These are phyloP conservation scores for Monochamus saltuarius DNA, from an alignment of 1,140 invertebrate genomes.

Conservation along the genomic window DNA sequence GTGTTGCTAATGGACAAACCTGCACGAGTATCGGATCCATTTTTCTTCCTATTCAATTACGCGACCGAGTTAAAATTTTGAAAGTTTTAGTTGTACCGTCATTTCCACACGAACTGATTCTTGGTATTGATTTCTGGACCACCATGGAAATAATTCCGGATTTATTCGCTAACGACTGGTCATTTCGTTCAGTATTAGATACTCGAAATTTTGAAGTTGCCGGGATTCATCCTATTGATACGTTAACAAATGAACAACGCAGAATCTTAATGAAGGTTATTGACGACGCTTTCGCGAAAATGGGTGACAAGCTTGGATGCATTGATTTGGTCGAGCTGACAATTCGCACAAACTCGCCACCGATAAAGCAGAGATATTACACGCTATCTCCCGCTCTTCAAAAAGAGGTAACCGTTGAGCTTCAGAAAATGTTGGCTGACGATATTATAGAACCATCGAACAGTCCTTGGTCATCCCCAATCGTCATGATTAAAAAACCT, in stretches of 20 bases:
- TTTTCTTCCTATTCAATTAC: neutral
- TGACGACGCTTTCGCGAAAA: neutral
- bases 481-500: constrained; percentile 55
- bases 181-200: neutral
- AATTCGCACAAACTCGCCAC: neutral
- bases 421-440: constrained; percentile 33
- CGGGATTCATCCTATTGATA: neutral
- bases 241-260: neutral
- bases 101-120: neutral
- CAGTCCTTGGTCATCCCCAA: constrained; percentile 50
- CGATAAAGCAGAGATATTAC: constrained; percentile 17
- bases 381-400: constrained; percentile 11
- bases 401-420: constrained; percentile 8
- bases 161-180: neutral
- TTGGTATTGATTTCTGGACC: constrained; percentile 11
- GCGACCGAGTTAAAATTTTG: neutral
- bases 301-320: constrained; percentile 4
- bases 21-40: neutral
- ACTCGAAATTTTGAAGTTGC: neutral
- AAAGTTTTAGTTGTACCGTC: neutral
- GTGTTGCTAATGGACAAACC: neutral
- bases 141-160: neutral
- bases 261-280: neutral
- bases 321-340: constrained; percentile 2
- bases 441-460: constrained; percentile 30